A percentile compares a stretch with the other conserved stretches of the same genome.
phyloP scores from a whole-genome alignment of 2,797 vertebrate species.

The Diglossa cyanea region DNA sequence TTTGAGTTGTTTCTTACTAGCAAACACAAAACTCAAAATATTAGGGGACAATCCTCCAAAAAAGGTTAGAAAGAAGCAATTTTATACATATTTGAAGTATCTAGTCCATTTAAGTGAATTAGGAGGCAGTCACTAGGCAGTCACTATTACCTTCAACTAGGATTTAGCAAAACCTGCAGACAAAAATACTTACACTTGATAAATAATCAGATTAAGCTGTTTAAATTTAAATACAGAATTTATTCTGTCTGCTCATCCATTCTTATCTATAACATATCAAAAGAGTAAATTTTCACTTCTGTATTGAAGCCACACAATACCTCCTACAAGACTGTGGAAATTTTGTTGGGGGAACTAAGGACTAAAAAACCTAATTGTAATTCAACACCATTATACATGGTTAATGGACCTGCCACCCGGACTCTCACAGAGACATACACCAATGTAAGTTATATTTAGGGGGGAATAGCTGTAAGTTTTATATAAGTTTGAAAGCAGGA shows the following conservation, averaged over 20 bases:
- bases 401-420: not conserved
- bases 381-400: not conserved
- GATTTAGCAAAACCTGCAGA: not conserved
- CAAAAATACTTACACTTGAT: not conserved
- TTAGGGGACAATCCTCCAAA: not conserved
- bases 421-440: not conserved
- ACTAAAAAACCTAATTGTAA: not conserved
- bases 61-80: not conserved
- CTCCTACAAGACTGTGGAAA: not conserved
- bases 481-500: not conserved
- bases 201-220: not conserved
- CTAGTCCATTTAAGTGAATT: not conserved
- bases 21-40: not conserved
- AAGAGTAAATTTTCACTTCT: not conserved
- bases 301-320: not conserved
- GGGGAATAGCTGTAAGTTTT: rapidly evolving
- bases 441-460: rapidly evolving
- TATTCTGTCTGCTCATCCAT: not conserved
- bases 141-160: not conserved
- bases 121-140: not conserved
- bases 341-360: not conserved
- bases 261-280: not conserved
- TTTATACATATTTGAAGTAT: not conserved
- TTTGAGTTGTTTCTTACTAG: not conserved
- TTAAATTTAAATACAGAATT: not conserved